phyloP scores from a whole-genome alignment of 2,113 vertebrate species.

The Orientallactaga bullata region DNA sequence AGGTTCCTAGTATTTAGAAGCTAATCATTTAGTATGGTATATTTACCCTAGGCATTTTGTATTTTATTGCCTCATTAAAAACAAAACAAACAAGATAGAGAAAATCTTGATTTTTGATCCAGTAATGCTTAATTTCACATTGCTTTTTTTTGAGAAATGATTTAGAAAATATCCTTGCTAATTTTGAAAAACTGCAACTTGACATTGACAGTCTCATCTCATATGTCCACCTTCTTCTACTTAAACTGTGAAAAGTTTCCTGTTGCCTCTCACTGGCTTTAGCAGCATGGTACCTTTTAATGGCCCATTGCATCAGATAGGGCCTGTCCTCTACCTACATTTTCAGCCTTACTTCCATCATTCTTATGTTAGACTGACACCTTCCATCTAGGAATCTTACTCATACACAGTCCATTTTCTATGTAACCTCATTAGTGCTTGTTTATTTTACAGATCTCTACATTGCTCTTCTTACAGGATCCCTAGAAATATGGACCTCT shows the following conservation, averaged over 20 bases:
- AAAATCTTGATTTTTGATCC: not conserved
- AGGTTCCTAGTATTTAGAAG: not conserved
- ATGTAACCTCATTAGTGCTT: not conserved
- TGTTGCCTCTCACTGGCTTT: not conserved
- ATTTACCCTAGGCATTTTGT: not conserved
- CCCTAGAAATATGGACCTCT: not conserved
- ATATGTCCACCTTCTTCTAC: not conserved
- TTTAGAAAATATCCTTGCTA: not conserved
- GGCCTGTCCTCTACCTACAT: not conserved
- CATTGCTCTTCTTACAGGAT: not conserved
- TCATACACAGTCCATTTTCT: rapidly evolving
- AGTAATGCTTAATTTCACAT: not conserved
- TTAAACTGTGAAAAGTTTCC: not conserved
- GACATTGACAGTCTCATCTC: not conserved
- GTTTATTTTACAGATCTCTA: not conserved
- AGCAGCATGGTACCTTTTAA: not conserved
- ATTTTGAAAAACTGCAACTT: not conserved
- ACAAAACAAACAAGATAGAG: not conserved
- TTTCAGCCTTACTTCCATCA: not conserved
- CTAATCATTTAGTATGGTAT: not conserved
- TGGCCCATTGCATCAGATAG: not conserved
- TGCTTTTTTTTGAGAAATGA: not conserved
- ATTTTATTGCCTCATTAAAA: not conserved
- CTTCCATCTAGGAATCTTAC: not conserved
- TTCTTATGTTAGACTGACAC: not conserved